Percentiles rank a stretch among this genome's conserved stretches.
phyloP scores from a whole-genome alignment of 2,113 vertebrate species.

The Orycteropus afer region DNA sequence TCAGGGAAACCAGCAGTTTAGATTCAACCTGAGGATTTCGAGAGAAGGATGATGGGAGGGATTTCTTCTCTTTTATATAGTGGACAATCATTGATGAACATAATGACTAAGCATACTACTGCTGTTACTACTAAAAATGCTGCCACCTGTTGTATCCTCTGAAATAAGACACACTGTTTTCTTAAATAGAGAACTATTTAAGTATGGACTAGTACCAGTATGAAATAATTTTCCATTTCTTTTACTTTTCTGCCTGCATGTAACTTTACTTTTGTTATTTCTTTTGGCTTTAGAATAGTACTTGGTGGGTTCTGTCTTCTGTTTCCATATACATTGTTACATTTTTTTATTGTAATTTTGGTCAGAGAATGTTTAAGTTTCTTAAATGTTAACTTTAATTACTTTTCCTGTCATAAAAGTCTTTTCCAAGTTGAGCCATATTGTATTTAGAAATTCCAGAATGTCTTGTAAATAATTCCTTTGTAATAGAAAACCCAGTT shows the following conservation, averaged over 20 bases:
- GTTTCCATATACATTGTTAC: neutral
- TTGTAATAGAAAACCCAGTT: neutral
- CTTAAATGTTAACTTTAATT: slow-evolving; percentile 24
- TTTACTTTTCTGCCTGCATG: neutral
- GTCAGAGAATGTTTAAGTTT: neutral
- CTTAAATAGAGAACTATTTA: neutral
- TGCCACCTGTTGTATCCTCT: neutral
- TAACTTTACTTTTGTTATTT: neutral
- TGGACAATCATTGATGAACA: too few species aligned
- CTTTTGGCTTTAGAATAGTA: neutral
- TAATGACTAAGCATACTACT: neutral
- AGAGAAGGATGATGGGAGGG: neutral
- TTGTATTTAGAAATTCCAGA: neutral
- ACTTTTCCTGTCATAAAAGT: slow-evolving; percentile 43
- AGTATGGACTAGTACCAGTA: neutral
- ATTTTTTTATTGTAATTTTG: neutral
- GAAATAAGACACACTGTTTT: neutral
- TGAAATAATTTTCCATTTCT: neutral
- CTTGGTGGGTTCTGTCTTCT: neutral
- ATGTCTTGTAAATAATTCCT: slow-evolving; percentile 13
- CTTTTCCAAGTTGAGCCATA: neutral
- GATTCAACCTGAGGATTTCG: neutral
- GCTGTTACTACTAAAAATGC: neutral
- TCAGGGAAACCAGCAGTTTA: neutral
- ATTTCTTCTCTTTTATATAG: neutral